Base-by-base conservation (phyloP, 2,888 invertebrate species). In the Drosophila atroscutellata region DNA sequence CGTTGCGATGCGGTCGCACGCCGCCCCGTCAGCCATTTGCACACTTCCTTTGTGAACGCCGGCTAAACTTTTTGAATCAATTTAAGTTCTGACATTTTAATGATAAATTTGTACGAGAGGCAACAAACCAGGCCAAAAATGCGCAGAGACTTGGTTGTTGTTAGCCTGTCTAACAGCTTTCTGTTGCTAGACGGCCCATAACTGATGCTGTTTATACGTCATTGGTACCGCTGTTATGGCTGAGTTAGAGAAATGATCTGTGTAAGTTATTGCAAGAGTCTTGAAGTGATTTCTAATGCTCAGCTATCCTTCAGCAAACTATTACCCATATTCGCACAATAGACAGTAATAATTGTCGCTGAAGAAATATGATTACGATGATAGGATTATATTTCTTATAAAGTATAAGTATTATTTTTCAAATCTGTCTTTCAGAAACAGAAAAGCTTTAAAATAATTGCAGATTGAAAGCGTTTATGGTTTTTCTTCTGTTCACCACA, bases 61-160 rank as follows among this genome's bases (percentile, higher is more conserved):
- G 76, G 51, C 78, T 66, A 89, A 86, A 86, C 74, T 86, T 86
- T 86, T 86, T 86, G 89, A 86, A 89, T 86, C 86, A 86, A 86
- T 86, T 86, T 86, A 89, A 86, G 86, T 89, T 86, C 89, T 86
- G 89, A 86, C 86, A 86, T 86, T 86, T 86, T 89, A 86, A 86
- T 89, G 89, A 86, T 86, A 89, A 86, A 86, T 86, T 85, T 86
- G 89, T 89, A 89, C 77, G 79, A 63, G 84, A 72, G 69, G 45
- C 71, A 78, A 73, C 82, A 79, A 85, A 79, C 73, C 75, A 75
- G 78, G 79, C 67, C 75, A 79, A 79, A 80, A 69, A 78, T 76
- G 72, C 42, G 70, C 59, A 51, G 55, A 72, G 64, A 52, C 62
- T 47, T 58, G 55, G 52, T 58, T 24, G 45, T 45, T 61, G 55